phyloP scores from a whole-genome alignment of 2,888 invertebrate genomes.

The Cordilura impudica region DNA sequence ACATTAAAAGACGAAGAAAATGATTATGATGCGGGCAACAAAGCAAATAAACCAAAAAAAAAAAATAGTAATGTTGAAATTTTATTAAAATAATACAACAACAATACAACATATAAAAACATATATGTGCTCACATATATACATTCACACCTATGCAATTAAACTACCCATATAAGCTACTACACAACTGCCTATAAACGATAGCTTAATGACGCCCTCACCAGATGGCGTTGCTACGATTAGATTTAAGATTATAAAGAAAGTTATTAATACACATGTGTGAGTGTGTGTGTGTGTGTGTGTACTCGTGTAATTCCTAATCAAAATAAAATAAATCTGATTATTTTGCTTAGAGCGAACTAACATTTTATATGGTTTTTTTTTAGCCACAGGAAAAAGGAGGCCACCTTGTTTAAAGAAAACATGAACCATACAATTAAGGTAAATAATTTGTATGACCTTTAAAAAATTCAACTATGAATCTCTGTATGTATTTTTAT shows the following conservation, averaged over 20 bases:
- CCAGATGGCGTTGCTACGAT: not conserved
- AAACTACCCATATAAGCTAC: too few species aligned
- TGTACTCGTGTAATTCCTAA: too few species aligned
- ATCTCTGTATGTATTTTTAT: too few species aligned
- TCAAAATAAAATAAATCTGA: not conserved
- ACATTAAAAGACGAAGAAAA: slow-evolving; percentile 41
- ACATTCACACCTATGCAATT: not conserved
- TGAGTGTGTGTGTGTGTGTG: not conserved
- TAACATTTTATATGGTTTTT: too few species aligned
- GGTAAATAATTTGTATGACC: not conserved
- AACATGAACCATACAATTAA: not conserved
- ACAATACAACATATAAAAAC: too few species aligned
- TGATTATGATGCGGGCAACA: slow-evolving; percentile 49
- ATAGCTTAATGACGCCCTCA: not conserved
- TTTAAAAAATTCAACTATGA: too few species aligned
- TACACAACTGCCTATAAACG: not conserved
- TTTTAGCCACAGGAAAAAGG: too few species aligned
- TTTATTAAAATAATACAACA: slow-evolving; percentile 23
- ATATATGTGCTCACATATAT: too few species aligned
- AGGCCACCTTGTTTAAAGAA: not conserved
- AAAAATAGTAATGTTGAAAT: not conserved
- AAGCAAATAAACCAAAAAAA: slow-evolving; percentile 9
- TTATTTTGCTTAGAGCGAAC: not conserved
- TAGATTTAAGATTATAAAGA: not conserved
- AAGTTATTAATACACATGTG: slow-evolving; percentile 6